A percentile compares a stretch with the other conserved stretches of the same genome.
Conservation (phyloP, 2,888 invertebrate genomes). For the Oegoconia quadripuncta region DNA sequence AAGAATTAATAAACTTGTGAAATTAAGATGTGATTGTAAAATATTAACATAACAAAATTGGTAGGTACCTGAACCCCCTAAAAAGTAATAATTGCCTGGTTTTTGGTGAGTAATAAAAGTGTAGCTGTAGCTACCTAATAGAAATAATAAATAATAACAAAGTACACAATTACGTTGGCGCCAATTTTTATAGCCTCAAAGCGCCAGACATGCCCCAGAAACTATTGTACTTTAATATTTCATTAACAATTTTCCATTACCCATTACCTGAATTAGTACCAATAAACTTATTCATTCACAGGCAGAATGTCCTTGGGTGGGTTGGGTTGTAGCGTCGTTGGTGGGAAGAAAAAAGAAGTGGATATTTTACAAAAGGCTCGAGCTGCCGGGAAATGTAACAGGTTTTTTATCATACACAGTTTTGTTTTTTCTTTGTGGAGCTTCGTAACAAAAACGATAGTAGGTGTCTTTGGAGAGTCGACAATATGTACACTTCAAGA, state of each 20-base stretch:
- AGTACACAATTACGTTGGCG: slow-evolving; percentile 40
- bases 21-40: too few species aligned
- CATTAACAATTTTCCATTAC: slow-evolving; percentile 44
- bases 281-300: slow-evolving; percentile 57
- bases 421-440: too few species aligned
- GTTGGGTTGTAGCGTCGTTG: slow-evolving; percentile 14
- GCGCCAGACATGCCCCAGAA: slow-evolving; percentile 20
- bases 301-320: slow-evolving; percentile 10
- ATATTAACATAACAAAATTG: too few species aligned
- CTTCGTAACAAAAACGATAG: too few species aligned
- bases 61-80: too few species aligned
- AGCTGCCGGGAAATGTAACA: slow-evolving; percentile 7
- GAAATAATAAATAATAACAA: too few species aligned
- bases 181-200: slow-evolving; percentile 34
- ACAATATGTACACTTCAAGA: too few species aligned
- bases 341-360: slow-evolving; percentile 18
- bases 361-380: slow-evolving; percentile 8
- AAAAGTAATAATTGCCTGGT: too few species aligned
- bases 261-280: slow-evolving; percentile 50
- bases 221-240: slow-evolving; percentile 45
- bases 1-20: too few species aligned
- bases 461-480: too few species aligned
- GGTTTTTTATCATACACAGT: slow-evolving; percentile 3
- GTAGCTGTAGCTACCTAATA: too few species aligned
- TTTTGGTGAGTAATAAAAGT: too few species aligned